Base-by-base conservation (phyloP, 2,113 vertebrate genomes). In the Vimba vimba region DNA sequence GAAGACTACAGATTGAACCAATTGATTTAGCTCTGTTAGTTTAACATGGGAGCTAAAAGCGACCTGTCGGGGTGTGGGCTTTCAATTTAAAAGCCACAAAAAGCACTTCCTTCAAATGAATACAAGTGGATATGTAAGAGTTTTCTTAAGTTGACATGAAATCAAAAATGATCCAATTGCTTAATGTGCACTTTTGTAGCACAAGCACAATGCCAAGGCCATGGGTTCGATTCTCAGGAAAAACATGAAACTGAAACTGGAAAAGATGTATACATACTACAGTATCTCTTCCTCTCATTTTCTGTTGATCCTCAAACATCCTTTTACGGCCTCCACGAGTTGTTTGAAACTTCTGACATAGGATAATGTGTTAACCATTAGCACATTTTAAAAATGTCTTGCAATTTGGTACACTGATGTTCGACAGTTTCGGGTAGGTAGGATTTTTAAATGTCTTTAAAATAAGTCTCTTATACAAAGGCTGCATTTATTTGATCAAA, bases 1-100 rank as follows among this genome's bases (percentile, higher is more conserved):
- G 81, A 83, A 59, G 68, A 69, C 79, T 52, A 47, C 43, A 82
- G 79, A 82, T 55, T 82, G 62, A 82, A 82, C 62, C 79, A 33
- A 82, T 82, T 82, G 79, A 83, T 73, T 83, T 83, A 73, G 25
- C 81, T 59, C 64, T 55, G 64, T 69, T 82, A 83, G 62, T 83
- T 83, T 83, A 83, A 71, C 81, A 73, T 59, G 3, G 13, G 77
- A 79, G 33, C 50, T 78, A 21, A 60, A 73, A 73, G 33, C 3
- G 68, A 83, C 73, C 50, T 59, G 66, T 73, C n/a, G 2, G 12
- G 19, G 12, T 55, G 66, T 55, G 66, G 30, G 66, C 68, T 83
- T 83, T 73, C 50, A 55, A 73, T 73, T 73, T 55, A 57, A 80
- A 83, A 57, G 15, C 45, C 62, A 52, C 45, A 77, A 55, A 77